Percentiles rank a stretch among this genome's conserved stretches.
Evolutionary conservation across 2,113 vertebrate species (phyloP).

Genomic region (Pomatorhinus ruficollis): DNA sequence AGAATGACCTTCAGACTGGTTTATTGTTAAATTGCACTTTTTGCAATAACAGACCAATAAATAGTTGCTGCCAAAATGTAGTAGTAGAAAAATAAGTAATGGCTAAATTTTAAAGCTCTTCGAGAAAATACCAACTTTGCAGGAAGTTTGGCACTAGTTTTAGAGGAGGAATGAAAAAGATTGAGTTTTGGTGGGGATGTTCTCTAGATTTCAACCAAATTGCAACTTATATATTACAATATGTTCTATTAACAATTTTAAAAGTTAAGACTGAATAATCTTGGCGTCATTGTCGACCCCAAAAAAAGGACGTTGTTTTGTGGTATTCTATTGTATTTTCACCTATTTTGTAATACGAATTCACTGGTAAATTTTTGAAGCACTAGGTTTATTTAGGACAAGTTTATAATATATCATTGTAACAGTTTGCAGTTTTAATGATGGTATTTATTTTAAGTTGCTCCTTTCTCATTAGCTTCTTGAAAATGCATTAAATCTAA

Average conservation of each 20-base stretch:
- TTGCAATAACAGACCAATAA: conserved; percentile 81
- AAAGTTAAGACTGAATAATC: conserved; percentile 37
- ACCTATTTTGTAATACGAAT: conserved; percentile 71
- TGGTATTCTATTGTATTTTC: conserved; percentile 71
- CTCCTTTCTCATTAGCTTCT: conserved; percentile 72
- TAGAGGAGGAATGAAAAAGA: conserved; percentile 33
- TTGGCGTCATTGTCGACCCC: conserved; percentile 47
- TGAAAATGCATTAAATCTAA: conserved; percentile 71
- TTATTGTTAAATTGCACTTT: conserved; percentile 84
- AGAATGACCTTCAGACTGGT: conserved; percentile 82
- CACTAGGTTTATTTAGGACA: conserved; percentile 70
- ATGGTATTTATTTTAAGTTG: conserved; percentile 70
- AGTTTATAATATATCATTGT: conserved; percentile 68
- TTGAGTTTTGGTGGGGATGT: conserved; percentile 34
- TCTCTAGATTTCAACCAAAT: conserved; percentile 75
- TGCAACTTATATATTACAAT: conserved; percentile 63
- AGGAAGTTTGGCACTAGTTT: conserved; percentile 60
- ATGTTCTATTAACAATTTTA: conserved; percentile 40
- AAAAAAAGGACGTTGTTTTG: conserved; percentile 51
- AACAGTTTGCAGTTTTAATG: conserved; percentile 70
- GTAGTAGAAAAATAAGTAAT: conserved; percentile 71
- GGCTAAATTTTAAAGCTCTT: conserved; percentile 62
- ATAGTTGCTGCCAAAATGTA: conserved; percentile 79
- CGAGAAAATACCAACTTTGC: conserved; percentile 48
- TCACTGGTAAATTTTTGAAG: conserved; percentile 71